Conservation (phyloP, 2,113 vertebrate genomes). For the Pseudorectes ferrugineus region DNA sequence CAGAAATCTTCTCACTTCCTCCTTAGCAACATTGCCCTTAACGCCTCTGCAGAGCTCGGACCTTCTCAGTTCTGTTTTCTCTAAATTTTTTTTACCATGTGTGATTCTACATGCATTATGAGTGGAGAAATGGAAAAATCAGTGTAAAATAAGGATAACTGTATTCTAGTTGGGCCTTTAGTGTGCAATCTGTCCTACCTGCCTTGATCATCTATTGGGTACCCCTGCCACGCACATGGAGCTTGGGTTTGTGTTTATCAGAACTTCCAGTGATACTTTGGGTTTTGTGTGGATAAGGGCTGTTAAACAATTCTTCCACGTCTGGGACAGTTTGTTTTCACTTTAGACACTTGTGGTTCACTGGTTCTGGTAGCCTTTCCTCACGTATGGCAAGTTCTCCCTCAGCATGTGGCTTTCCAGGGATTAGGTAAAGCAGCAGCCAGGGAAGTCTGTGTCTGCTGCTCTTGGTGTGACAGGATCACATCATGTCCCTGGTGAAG, state of each 20-base stretch:
- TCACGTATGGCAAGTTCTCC: neutral
- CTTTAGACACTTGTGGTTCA: neutral
- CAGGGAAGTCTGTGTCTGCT: neutral
- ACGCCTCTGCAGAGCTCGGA: neutral
- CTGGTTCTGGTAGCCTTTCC: neutral
- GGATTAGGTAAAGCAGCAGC: neutral
- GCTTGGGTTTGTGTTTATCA: neutral
- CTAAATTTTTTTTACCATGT: neutral
- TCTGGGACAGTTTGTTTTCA: neutral
- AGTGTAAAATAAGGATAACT: neutral
- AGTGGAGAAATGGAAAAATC: neutral
- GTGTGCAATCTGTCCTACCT: neutral
- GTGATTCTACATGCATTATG: neutral
- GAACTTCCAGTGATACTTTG: neutral
- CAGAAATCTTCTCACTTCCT: neutral
- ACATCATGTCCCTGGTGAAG: neutral
- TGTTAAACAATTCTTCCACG: neutral
- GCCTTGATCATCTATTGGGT: neutral
- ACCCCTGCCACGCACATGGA: neutral
- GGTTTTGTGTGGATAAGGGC: neutral
- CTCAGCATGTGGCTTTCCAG: neutral
- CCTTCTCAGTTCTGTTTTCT: neutral
- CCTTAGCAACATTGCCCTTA: neutral
- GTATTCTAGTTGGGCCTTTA: neutral
- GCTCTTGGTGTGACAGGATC: neutral